A percentile compares a stretch with the other conserved stretches of the same genome.
Conservation (phyloP, 2,113 vertebrate genomes). For the Ellobius talpinus region DNA sequence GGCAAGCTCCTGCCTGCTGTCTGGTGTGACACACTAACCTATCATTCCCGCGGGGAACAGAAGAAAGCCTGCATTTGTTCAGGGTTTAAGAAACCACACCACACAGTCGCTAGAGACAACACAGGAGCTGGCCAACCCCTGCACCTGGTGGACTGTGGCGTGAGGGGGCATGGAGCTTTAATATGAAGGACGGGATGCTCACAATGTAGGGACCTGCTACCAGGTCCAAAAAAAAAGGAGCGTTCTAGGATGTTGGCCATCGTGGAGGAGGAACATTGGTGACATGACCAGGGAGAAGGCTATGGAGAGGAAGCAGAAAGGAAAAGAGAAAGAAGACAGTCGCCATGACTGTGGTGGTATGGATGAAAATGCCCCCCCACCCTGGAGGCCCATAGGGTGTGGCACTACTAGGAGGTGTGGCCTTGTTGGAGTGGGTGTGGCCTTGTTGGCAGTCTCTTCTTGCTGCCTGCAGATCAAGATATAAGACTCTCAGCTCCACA, state of each 20-base stretch:
- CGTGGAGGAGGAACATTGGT: neutral
- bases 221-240: neutral
- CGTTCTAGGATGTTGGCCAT: neutral
- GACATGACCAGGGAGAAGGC: neutral
- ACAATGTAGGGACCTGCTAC: neutral
- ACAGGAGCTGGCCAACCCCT: neutral
- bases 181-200: neutral
- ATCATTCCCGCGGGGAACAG: neutral
- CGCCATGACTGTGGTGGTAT: neutral
- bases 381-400: neutral
- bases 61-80: too few relatives aligned
- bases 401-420: neutral
- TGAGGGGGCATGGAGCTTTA: accelerated
- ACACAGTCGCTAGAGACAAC: accelerated
- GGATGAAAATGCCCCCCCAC: neutral
- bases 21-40: neutral
- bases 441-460: neutral
- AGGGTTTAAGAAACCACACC: neutral
- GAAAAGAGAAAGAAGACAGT: neutral
- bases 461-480: neutral
- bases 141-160: neutral
- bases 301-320: neutral
- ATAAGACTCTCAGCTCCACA: too few relatives aligned
- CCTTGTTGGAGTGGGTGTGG: neutral
- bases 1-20: neutral